Evolutionary conservation across 2,113 vertebrate species (phyloP), one percentile per base, ranked within the genome.

Genomic region (Pan paniscus): DNA sequence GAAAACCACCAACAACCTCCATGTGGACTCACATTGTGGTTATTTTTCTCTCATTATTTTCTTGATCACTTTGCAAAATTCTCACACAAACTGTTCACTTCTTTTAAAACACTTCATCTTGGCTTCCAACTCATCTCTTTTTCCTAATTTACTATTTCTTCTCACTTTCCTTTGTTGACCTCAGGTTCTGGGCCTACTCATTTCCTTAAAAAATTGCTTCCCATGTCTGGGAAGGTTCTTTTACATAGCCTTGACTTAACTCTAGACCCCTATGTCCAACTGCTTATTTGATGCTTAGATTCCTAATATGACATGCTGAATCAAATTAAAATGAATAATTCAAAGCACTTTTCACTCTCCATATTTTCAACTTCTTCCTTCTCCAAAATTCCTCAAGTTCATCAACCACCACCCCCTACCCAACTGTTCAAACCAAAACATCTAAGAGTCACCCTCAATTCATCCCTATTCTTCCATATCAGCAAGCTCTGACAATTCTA

Each of bases 1-100:
- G 6, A 76, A 93, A 75, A 18, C 9, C 2, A 80, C 23, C 46
- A 67, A 17, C 25, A 12, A 43, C 43, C n/a, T 90, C 52, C 50
- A 10, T 0, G 6, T 38, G 38, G 22, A 73, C 59, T 43, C 50
- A 12, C 2, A 30, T 0, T 52, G 6, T 14, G 32, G 25, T 35
- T 57, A 35, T 23, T 8, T 14, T 76, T 18, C 32, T 35, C 11
- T 52, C 13, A 55, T 68, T 30, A n/a, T 14, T 38, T 25, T 7
- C 46, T 25, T 40, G 55, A 61, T 11, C 35, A 46, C 11, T 67
- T 35, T 23, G 17, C 35, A 55, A 85, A 14, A 2, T 17, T 12
- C 35, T 30, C 18, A 40, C 40, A 40, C 40, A 55, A 55, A 81
- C 13, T 40, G 12, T 38, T 11, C 16, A 35, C 30, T 46, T 72